Evolutionary conservation across 2,113 vertebrate genomes (phyloP).

Genomic region (Gambusia affinis): DNA sequence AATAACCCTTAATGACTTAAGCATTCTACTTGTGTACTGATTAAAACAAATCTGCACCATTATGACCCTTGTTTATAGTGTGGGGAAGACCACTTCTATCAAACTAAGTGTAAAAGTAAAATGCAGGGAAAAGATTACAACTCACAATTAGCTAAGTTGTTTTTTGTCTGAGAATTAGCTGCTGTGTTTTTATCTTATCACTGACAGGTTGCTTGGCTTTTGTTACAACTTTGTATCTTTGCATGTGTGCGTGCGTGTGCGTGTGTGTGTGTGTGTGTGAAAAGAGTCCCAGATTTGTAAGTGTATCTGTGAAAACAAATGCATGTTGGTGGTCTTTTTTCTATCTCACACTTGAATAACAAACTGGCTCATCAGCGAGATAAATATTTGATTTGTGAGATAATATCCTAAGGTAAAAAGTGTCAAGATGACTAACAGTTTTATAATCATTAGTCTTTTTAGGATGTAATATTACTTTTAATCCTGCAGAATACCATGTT

Average conservation of each 20-base stretch:
- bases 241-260: background rate
- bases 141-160: background rate
- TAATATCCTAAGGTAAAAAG: conserved; percentile 39
- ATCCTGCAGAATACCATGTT: background rate
- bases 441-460: conserved; percentile 4
- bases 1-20: no score
- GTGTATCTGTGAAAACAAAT: conserved; percentile 32
- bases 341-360: conserved; percentile 61
- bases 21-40: no score
- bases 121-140: background rate
- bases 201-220: conserved; percentile 78
- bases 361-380: conserved; percentile 46
- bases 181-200: conserved; percentile 75
- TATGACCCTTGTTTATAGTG: no score
- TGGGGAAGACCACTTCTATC: no score
- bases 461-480: background rate
- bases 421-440: conserved; percentile 7
- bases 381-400: conserved; percentile 31
- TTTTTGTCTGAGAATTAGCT: conserved; percentile 60
- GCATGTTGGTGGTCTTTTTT: conserved; percentile 61
- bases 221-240: conserved; percentile 78
- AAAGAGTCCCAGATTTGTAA: conserved; percentile 62
- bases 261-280: conserved; percentile 18
- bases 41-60: no score
- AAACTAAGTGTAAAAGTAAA: background rate